A percentile compares a stretch with the other conserved stretches of the same genome.
Conservation (phyloP, 2,113 vertebrate species). For the Clarias gariepinus region DNA sequence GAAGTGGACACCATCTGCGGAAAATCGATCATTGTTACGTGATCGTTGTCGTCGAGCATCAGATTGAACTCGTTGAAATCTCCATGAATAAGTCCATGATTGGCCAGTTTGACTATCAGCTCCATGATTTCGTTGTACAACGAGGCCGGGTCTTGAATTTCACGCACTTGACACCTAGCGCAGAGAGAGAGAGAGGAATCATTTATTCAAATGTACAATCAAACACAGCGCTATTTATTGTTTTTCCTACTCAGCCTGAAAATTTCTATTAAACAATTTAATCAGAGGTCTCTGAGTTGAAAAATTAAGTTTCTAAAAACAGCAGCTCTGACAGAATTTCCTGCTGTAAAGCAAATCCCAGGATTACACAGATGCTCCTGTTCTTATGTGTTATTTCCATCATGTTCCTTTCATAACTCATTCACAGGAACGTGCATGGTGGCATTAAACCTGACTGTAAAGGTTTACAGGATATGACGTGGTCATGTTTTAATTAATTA, state of each 20-base stretch:
- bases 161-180: constrained; percentile 84
- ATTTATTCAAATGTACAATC: not conserved
- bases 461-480: not conserved
- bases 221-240: not conserved
- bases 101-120: constrained; percentile 90
- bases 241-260: not conserved
- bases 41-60: constrained; percentile 87
- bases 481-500: not conserved
- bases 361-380: not conserved
- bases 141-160: constrained; percentile 83
- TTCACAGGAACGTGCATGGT: not conserved
- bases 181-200: not conserved
- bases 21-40: constrained; percentile 94
- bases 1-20: constrained; percentile 98
- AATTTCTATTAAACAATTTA: not conserved
- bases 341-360: not conserved
- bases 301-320: not conserved
- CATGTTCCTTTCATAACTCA: not conserved
- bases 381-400: not conserved
- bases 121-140: constrained; percentile 96
- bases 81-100: constrained; percentile 93
- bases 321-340: not conserved
- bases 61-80: constrained; percentile 99
- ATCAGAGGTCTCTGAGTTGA: not conserved
- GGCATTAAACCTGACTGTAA: not conserved